Percentiles rank a stretch among this genome's conserved stretches.
These are phyloP conservation scores for Leptinotarsa texana DNA, from an alignment of 1,140 invertebrate species.

Conservation along the genomic window DNA sequence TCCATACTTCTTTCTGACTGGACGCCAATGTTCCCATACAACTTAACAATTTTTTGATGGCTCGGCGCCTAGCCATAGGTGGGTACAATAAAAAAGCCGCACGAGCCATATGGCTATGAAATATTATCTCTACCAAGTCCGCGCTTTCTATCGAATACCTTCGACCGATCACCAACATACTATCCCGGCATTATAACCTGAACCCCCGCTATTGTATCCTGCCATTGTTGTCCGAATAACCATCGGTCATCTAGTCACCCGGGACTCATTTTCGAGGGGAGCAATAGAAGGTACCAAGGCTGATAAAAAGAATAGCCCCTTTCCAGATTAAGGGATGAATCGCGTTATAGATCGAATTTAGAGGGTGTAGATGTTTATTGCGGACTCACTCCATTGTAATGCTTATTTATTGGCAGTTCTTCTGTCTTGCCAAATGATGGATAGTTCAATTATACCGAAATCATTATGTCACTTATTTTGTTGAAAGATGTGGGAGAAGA, in stretches of 20 bases:
- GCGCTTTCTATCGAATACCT: slow-evolving; percentile 2
- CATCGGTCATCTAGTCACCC: slow-evolving; percentile 9
- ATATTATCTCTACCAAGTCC: slow-evolving; percentile 6
- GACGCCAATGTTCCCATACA: neutral
- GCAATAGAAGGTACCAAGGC: neutral
- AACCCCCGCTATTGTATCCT: slow-evolving; percentile 4
- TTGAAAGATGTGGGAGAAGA: too few species aligned
- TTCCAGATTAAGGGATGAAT: slow-evolving; percentile 3
- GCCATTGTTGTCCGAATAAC: slow-evolving; percentile 10
- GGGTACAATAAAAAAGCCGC: slow-evolving; percentile 2
- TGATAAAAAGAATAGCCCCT: neutral
- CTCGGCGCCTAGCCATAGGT: neutral
- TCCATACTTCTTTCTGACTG: neutral
- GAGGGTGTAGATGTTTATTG: neutral
- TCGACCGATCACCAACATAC: neutral
- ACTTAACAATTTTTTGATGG: neutral
- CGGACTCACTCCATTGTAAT: too few species aligned
- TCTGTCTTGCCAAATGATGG: neutral
- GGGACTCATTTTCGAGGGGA: neutral
- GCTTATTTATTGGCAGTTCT: neutral
- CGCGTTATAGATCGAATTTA: neutral
- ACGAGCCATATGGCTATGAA: slow-evolving; percentile 16
- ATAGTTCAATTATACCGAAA: neutral
- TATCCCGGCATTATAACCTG: slow-evolving; percentile 5
- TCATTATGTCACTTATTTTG: too few species aligned